Evolutionary conservation across 2,113 vertebrate genomes (phyloP).

Genomic region (Apodemus sylvaticus): DNA sequence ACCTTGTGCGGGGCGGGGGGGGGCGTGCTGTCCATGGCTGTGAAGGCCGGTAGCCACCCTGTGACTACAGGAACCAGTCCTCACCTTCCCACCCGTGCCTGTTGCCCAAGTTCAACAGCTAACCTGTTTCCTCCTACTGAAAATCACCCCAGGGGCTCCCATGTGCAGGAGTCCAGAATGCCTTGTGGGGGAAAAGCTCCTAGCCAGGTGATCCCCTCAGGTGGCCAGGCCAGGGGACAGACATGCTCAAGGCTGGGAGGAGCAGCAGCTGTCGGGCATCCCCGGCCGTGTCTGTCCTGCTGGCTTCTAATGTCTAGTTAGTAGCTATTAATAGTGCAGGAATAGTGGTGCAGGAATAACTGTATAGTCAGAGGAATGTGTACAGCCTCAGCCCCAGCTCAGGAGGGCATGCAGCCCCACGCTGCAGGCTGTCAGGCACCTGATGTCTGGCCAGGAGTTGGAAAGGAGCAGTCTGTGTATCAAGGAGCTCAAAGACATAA

Average conservation of each 20-base stretch:
- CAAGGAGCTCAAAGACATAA: conserved; percentile 69
- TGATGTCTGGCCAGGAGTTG: conserved; percentile 77
- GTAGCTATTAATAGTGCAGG: conserved; percentile 85
- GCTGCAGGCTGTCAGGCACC: conserved; percentile 83
- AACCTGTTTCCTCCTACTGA: conserved; percentile 25
- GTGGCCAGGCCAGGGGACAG: conserved; percentile 64
- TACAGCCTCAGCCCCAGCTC: conserved; percentile 84
- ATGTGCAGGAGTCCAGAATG: conserved; percentile 71
- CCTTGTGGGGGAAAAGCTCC: conserved; percentile 61
- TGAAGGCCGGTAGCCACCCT: conserved; percentile 64
- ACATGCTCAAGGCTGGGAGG: conserved; percentile 69
- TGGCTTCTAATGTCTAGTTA: conserved; percentile 84
- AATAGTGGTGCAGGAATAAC: conserved; percentile 84
- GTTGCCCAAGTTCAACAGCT: conserved; percentile 74
- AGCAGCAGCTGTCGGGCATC: conserved; percentile 82
- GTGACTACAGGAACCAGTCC: conserved; percentile 66
- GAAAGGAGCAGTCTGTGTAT: conserved; percentile 80
- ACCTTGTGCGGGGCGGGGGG: conserved; percentile 80
- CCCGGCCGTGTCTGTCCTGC: conserved; percentile 80
- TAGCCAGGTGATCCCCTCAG: conserved; percentile 63
- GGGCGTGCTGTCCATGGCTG: conserved; percentile 51
- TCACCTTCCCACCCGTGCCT: conserved; percentile 54
- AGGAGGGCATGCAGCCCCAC: conserved; percentile 69
- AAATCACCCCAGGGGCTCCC: conserved; percentile 77
- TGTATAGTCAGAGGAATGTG: conserved; percentile 94